These are phyloP conservation scores for Leptinotarsa tumamoca DNA, from an alignment of 2,888 invertebrate genomes.

Conservation along the genomic window DNA sequence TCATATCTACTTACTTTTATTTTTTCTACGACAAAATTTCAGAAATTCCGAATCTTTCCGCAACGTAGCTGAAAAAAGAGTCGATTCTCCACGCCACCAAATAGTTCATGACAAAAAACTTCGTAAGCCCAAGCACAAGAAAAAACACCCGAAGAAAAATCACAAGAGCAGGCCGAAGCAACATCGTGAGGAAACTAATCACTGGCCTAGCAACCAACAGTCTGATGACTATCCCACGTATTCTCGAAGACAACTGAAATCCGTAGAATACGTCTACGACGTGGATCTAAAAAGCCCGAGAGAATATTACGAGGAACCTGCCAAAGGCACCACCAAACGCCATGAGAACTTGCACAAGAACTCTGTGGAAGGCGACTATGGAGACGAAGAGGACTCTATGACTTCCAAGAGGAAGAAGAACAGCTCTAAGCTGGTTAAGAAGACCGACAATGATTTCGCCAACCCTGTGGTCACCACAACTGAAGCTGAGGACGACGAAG, in stretches of 20 bases:
- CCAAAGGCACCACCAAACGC: conserved; percentile 26
- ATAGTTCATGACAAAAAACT: not conserved
- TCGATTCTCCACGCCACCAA: not conserved
- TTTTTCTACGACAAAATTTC: not conserved
- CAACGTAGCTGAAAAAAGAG: not conserved
- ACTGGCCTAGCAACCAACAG: conserved; percentile 21
- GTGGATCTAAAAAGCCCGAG: conserved; percentile 38
- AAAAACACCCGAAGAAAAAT: conserved; percentile 17
- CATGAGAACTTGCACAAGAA: conserved; percentile 29
- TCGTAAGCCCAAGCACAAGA: conserved; percentile 1
- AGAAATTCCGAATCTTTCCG: not conserved
- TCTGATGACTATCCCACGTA: conserved; percentile 38
- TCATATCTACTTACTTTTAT: not conserved
- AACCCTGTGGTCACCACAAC: conserved; percentile 41
- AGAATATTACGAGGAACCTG: conserved; percentile 29
- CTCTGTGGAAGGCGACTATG: conserved; percentile 51
- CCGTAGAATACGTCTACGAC: conserved; percentile 46
- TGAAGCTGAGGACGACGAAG: conserved; percentile 33
- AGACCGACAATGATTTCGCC: conserved; percentile 48
- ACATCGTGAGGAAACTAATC: not conserved
- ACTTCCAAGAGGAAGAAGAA: conserved; percentile 34
- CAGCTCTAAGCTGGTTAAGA: conserved; percentile 43
- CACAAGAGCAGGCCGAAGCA: not conserved
- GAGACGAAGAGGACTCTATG: conserved; percentile 51
- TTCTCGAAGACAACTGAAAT: conserved; percentile 44